Evolutionary conservation across 2,797 vertebrate genomes (phyloP), one percentile per base, ranked within the genome.

Genomic region (Pteronotus mesoamericanus): DNA sequence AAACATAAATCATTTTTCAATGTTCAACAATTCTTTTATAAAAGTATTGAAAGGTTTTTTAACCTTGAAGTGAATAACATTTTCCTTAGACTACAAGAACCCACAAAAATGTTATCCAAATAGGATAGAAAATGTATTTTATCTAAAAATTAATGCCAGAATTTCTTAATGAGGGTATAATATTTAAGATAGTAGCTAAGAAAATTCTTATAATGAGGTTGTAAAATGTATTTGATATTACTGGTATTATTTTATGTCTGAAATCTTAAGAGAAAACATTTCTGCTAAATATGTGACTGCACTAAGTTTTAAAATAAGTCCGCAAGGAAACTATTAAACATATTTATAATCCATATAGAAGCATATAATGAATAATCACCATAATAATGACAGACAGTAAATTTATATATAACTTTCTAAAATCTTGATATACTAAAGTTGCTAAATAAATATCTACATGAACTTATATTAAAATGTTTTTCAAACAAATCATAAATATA

Each of bases 231-330:
- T 48, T 75, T 66, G 1, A 18, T 44, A 71, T 85, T 87, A 85
- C 48, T 88, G 64, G n/a, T 87, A 89, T 79, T 84, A 77, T 59
- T 94, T 92, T 88, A 78, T 93, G 53, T 68, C 64, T 90, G 46
- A 93, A 93, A 71, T 68, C 32, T 46, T 90, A 29, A 11, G 90
- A 69, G 46, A 77, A 29, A 89, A 87, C 8, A 75, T 83, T 82
- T 89, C 91, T 92, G 61, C 37, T 19, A 85, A 84, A 55, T 4
- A 93, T 26, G 11, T 1, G 75, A 86, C 1, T 75, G 9, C 8
- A 91, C n/a, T 74, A 61, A 97, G 55, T 59, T 94, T 95, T 78
- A 68, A 89, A 94, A 82, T 82, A 94, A 94, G 80, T 85, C 19
- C 24, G 86, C 7, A 55, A 64, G 46, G 44, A 96, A 46, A 39